phyloP scores from a whole-genome alignment of 2,888 invertebrate genomes.

The Amphipyra tragopoginis region DNA sequence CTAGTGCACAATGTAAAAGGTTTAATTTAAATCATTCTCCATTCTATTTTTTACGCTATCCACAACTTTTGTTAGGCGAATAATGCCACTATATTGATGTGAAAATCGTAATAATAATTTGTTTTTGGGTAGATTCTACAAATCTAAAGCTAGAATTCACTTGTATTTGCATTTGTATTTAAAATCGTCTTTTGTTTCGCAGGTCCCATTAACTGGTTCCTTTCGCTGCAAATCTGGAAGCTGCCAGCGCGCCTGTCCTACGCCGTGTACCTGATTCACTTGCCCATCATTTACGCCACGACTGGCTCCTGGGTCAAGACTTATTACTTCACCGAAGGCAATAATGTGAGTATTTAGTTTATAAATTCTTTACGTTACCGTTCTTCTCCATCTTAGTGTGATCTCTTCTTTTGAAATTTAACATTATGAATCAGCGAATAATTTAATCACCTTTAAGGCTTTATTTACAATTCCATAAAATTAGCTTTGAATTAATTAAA shows the following conservation, averaged over 20 bases:
- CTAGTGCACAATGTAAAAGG: not conserved
- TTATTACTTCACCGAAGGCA: constrained; percentile 68
- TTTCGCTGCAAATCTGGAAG: constrained; percentile 86
- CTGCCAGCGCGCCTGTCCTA: constrained; percentile 88
- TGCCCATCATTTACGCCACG: constrained; percentile 74
- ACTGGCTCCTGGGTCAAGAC: constrained; percentile 73
- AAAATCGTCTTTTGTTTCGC: constrained; percentile 3
- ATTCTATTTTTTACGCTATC: not conserved
- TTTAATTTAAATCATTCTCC: constrained; percentile 5
- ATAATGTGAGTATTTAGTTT: constrained; percentile 67
- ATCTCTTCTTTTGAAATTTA: too few relatives aligned
- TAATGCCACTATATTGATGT: too few relatives aligned
- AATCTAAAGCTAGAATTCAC: not conserved
- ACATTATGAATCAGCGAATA: too few relatives aligned
- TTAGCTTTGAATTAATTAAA: too few relatives aligned
- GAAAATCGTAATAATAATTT: too few relatives aligned
- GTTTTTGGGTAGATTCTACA: too few relatives aligned
- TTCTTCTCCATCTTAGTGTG: too few relatives aligned
- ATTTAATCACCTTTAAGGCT: too few relatives aligned
- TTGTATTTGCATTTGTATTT: not conserved
- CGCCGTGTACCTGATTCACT: constrained; percentile 88
- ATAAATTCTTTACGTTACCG: too few relatives aligned
- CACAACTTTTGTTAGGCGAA: too few relatives aligned
- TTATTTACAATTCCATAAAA: too few relatives aligned
- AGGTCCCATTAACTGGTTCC: constrained; percentile 88